These are phyloP conservation scores for Macroglossus sobrinus DNA, from an alignment of 2,113 vertebrate species.

Conservation along the genomic window DNA sequence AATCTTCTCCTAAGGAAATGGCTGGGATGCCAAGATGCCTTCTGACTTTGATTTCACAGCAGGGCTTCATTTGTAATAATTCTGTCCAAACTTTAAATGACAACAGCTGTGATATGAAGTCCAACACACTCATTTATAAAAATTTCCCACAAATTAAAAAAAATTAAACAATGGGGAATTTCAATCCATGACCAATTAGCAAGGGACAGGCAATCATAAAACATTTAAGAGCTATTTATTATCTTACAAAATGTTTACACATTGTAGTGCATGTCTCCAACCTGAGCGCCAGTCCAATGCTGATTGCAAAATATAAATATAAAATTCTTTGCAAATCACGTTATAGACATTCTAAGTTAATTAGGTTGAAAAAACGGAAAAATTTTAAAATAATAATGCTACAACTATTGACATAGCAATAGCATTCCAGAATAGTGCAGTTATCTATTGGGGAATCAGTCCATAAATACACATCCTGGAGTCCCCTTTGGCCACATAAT, in stretches of 20 bases:
- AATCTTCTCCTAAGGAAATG: constrained; percentile 98
- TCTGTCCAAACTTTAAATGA: constrained; percentile 88
- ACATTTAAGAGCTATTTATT: constrained; percentile 68
- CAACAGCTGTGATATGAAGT: constrained; percentile 87
- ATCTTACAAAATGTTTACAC: constrained; percentile 66
- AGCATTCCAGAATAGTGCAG: constrained; percentile 49
- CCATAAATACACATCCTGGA: constrained; percentile 50
- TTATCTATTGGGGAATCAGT: constrained; percentile 62
- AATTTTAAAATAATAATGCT: constrained; percentile 56
- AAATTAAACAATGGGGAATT: constrained; percentile 76
- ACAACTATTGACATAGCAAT: constrained; percentile 62
- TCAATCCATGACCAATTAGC: constrained; percentile 72
- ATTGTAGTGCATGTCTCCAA: constrained; percentile 59
- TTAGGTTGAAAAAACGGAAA: constrained; percentile 71
- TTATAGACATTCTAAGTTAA: constrained; percentile 78
- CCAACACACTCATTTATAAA: constrained; percentile 80
- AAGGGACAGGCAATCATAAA: constrained; percentile 74
- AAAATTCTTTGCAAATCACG: constrained; percentile 69
- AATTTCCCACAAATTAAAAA: constrained; percentile 82
- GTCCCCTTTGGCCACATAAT: constrained; percentile 33
- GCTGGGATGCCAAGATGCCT: constrained; percentile 96
- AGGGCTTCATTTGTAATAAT: constrained; percentile 87
- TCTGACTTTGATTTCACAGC: constrained; percentile 90
- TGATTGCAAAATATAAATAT: constrained; percentile 75
- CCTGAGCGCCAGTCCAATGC: constrained; percentile 58